These are phyloP conservation scores for Tapera naevia DNA, from an alignment of 2,797 vertebrate genomes.

Conservation along the genomic window DNA sequence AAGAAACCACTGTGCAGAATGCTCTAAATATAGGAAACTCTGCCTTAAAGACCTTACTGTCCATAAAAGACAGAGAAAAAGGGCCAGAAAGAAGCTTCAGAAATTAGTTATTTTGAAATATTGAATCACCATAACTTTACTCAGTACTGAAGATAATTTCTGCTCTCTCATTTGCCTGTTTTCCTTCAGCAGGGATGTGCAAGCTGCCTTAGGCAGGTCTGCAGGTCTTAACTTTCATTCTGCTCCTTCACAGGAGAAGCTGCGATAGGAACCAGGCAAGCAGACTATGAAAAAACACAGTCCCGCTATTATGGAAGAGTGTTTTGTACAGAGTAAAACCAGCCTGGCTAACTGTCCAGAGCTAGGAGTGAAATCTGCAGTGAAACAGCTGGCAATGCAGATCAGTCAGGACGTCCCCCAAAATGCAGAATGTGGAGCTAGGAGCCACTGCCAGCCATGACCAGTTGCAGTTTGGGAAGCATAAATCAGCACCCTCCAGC, in stretches of 20 bases:
- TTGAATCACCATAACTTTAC: not conserved
- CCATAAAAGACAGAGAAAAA: not conserved
- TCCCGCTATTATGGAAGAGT: not conserved
- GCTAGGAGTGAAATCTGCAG: not conserved
- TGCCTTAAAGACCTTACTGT: conserved; percentile 1
- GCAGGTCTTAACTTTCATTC: not conserved
- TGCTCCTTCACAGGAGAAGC: not conserved
- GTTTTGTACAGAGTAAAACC: not conserved
- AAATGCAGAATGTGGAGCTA: not conserved
- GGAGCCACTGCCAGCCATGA: not conserved
- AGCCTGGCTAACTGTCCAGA: not conserved
- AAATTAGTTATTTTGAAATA: not conserved
- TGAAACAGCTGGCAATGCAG: not conserved
- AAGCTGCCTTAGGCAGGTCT: not conserved
- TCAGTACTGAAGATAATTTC: not conserved
- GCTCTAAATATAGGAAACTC: conserved; percentile 10
- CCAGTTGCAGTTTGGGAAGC: not conserved
- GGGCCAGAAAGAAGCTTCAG: not conserved
- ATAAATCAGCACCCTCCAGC: not conserved
- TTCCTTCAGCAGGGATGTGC: not conserved
- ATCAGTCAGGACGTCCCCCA: accelerated
- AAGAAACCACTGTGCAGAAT: not conserved
- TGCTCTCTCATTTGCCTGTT: not conserved
- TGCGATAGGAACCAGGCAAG: not conserved
- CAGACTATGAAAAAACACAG: not conserved